phyloP scores from a whole-genome alignment of 2,888 invertebrate genomes.

The Gisinianus flammeolus region DNA sequence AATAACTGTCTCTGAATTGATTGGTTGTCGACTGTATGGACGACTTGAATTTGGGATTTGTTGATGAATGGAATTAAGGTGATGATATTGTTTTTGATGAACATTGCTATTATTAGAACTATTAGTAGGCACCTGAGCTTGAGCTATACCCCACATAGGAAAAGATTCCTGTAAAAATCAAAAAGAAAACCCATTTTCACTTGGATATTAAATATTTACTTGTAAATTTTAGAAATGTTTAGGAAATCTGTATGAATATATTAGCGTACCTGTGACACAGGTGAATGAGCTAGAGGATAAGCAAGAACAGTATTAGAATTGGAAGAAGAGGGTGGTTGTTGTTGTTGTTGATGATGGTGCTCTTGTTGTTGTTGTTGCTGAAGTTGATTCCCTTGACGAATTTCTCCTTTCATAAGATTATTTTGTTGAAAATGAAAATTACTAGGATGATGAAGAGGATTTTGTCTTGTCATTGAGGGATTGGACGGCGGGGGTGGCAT shows the following conservation, averaged over 20 bases:
- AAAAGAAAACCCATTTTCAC: neutral
- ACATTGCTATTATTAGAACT: conserved; percentile 21
- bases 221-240: too few species aligned
- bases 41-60: neutral
- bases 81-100: conserved; percentile 27
- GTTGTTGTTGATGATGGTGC: conserved; percentile 6
- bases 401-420: conserved; percentile 25
- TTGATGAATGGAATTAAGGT: conserved; percentile 16
- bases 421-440: conserved; percentile 21
- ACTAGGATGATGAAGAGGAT: neutral
- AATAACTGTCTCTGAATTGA: conserved; percentile 58
- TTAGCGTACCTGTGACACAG: conserved; percentile 58
- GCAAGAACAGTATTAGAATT: conserved; percentile 50
- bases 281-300: conserved; percentile 58
- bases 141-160: conserved; percentile 58
- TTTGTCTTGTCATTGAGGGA: neutral
- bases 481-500: conserved; percentile 38
- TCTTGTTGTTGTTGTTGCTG: conserved; percentile 19
- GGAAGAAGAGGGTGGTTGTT: conserved; percentile 39
- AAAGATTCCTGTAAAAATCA: conserved; percentile 54
- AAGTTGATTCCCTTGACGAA: neutral
- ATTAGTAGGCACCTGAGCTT: conserved; percentile 54
- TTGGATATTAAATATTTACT: too few species aligned
- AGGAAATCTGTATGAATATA: too few species aligned
- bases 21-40: conserved; percentile 43